phyloP scores from a whole-genome alignment of 2,797 vertebrate genomes.

The Psittacula derbiana region DNA sequence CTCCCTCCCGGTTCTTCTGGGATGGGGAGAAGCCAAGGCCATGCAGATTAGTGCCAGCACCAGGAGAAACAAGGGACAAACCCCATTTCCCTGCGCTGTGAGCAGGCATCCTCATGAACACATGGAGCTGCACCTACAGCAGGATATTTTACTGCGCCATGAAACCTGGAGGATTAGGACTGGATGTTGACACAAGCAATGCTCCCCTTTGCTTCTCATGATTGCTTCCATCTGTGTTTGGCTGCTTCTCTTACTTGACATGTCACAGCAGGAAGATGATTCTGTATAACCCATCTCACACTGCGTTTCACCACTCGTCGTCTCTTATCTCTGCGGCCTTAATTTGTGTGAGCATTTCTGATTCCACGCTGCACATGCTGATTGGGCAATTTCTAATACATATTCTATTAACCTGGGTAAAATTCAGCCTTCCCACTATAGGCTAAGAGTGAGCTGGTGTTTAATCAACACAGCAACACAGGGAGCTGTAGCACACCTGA shows the following conservation, averaged over 20 bases:
- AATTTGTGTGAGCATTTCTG: not conserved
- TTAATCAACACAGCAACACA: fast-evolving
- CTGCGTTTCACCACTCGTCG: fast-evolving
- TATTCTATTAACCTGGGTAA: not conserved
- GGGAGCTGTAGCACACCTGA: not conserved
- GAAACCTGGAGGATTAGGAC: not conserved
- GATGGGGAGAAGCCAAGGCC: fast-evolving
- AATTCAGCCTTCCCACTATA: not conserved
- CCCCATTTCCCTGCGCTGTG: not conserved
- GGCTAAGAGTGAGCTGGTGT: not conserved
- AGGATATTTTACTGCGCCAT: not conserved
- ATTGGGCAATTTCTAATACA: not conserved
- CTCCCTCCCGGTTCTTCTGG: not conserved
- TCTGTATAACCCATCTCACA: fast-evolving
- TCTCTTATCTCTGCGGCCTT: fast-evolving
- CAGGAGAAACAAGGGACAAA: not conserved
- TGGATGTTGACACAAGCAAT: not conserved
- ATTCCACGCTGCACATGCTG: not conserved
- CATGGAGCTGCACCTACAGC: not conserved
- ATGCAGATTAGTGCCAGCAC: not conserved
- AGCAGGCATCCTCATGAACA: not conserved
- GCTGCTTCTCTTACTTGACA: not conserved
- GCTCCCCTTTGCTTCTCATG: not conserved
- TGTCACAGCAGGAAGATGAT: not conserved
- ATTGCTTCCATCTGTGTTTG: not conserved